Conservation (phyloP, 1,140 invertebrate genomes). For the Drosophila mauritiana region DNA sequence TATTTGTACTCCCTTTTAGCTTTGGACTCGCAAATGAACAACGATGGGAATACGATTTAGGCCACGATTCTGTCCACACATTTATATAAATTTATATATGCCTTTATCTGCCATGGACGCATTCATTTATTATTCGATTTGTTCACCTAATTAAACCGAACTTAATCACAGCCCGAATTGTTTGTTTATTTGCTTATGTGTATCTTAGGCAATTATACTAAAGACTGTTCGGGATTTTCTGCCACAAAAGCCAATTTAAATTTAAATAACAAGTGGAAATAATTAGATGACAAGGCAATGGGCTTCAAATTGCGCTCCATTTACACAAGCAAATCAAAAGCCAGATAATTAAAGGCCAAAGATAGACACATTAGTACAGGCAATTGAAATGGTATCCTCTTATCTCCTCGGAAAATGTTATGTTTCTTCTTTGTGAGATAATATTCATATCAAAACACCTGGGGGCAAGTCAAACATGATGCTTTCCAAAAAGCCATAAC, state of each 20-base stretch:
- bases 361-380: background rate
- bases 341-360: background rate
- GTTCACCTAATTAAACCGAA: constrained; percentile 39
- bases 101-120: background rate
- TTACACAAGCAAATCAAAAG: background rate
- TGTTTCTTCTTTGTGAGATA: background rate
- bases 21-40: constrained; percentile 34
- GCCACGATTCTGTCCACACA: background rate
- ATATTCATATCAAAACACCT: background rate
- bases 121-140: constrained; percentile 34
- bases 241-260: constrained; percentile 6
- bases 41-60: constrained; percentile 1
- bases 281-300: background rate
- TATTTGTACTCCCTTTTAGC: constrained; percentile 42
- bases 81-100: constrained; percentile 1
- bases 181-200: constrained; percentile 30
- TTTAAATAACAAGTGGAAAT: constrained; percentile 19
- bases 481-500: background rate
- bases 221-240: background rate
- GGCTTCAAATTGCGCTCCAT: background rate
- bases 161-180: constrained; percentile 27
- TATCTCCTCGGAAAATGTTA: background rate
- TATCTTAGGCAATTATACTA: constrained; percentile 30
- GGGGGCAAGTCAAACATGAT: background rate
- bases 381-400: background rate